A percentile compares a stretch with the other conserved stretches of the same genome.
Conservation (phyloP, 2,888 invertebrate genomes). For the Amiota communis region DNA sequence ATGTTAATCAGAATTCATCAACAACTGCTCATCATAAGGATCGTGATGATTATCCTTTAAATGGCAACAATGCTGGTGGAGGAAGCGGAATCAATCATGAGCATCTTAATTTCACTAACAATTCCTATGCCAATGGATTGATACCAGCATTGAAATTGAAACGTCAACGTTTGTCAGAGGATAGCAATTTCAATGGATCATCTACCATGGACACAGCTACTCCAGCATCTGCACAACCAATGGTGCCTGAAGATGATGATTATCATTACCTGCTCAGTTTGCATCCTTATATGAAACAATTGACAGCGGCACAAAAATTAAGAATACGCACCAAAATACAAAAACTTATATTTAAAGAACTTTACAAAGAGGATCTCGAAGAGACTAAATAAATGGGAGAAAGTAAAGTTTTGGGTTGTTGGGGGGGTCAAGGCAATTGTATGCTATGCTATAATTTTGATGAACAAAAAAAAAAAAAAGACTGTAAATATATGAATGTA, state of each 20-base stretch:
- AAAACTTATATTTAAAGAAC: slow-evolving; percentile 72
- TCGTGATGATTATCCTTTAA: slow-evolving; percentile 56
- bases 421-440: too few relatives aligned
- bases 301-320: slow-evolving; percentile 71
- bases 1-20: slow-evolving; percentile 35
- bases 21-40: slow-evolving; percentile 44
- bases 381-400: slow-evolving; percentile 64
- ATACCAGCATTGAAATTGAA: slow-evolving; percentile 70
- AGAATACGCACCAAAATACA: slow-evolving; percentile 73
- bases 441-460: too few relatives aligned
- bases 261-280: slow-evolving; percentile 72
- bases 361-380: slow-evolving; percentile 73
- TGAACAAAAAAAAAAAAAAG: slow-evolving; percentile 46
- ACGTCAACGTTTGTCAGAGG: slow-evolving; percentile 69
- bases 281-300: slow-evolving; percentile 73
- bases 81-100: slow-evolving; percentile 47
- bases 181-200: slow-evolving; percentile 71
- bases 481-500: slow-evolving; percentile 53
- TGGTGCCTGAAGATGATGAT: slow-evolving; percentile 72
- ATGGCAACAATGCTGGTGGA: slow-evolving; percentile 35
- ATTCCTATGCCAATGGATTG: slow-evolving; percentile 67
- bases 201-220: slow-evolving; percentile 67
- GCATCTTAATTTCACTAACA: slow-evolving; percentile 67
- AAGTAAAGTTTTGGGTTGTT: not conserved
- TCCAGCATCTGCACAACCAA: slow-evolving; percentile 39